These are phyloP conservation scores for Nyctereutes procyonoides DNA, from an alignment of 2,113 vertebrate genomes.

Conservation along the genomic window DNA sequence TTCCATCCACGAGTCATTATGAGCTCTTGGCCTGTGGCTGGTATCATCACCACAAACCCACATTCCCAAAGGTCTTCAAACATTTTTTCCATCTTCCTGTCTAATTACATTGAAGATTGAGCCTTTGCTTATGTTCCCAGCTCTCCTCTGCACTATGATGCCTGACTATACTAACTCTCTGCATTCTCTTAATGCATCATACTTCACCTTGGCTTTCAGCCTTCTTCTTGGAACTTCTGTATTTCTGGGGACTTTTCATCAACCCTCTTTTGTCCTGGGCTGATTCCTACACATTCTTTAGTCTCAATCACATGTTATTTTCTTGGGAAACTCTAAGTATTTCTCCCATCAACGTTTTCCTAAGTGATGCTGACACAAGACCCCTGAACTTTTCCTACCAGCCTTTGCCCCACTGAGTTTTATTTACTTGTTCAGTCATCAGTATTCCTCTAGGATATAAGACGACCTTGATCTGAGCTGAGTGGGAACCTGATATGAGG, in stretches of 20 bases:
- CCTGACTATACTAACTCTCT: neutral
- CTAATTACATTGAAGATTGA: too few relatives aligned
- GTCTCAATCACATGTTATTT: neutral
- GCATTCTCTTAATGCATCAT: neutral
- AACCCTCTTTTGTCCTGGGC: neutral
- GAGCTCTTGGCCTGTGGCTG: too few relatives aligned
- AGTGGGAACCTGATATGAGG: neutral
- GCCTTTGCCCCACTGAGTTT: neutral
- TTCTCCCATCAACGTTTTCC: neutral
- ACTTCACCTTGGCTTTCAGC: neutral
- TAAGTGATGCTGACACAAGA: neutral
- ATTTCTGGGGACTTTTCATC: neutral
- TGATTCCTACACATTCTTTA: neutral
- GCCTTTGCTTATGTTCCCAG: neutral
- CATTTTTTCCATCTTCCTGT: neutral
- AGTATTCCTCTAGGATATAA: neutral
- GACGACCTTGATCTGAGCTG: neutral
- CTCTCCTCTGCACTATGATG: too few relatives aligned
- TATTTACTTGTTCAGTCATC: too few relatives aligned
- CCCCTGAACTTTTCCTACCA: neutral
- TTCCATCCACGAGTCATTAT: neutral
- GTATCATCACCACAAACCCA: neutral
- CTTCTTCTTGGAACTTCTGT: neutral
- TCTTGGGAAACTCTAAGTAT: neutral
- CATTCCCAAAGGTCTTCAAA: accelerated